phyloP scores from a whole-genome alignment of 1,140 invertebrate genomes.

The Drosophila trapezifrons region DNA sequence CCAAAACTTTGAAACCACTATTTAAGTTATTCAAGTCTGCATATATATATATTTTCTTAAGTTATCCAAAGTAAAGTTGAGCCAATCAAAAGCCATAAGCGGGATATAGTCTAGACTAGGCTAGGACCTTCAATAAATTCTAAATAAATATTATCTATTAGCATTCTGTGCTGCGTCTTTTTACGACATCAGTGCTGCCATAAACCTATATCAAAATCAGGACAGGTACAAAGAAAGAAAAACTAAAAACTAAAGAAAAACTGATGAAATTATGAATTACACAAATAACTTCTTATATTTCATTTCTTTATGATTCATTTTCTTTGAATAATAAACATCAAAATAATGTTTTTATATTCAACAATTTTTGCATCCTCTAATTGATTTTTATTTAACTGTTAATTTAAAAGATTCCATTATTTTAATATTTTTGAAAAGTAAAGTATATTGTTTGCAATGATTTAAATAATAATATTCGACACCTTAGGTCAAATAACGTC shows the following conservation, averaged over 20 bases:
- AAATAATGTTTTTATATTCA: no score
- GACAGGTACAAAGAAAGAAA: neutral
- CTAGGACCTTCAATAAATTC: slow-evolving; percentile 9
- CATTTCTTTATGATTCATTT: no score
- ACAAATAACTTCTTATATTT: no score
- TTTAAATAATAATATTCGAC: no score
- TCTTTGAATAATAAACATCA: no score
- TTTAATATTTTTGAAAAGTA: no score
- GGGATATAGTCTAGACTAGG: slow-evolving; percentile 32
- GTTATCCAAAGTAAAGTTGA: slow-evolving; percentile 5
- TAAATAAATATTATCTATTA: slow-evolving; percentile 2
- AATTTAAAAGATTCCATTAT: no score
- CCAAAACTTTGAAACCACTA: slow-evolving; percentile 16
- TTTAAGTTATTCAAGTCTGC: slow-evolving; percentile 17
- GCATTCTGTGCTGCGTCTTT: slow-evolving; percentile 20
- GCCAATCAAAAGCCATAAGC: slow-evolving; percentile 12
- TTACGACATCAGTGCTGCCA: slow-evolving; percentile 14
- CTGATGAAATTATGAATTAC: no score
- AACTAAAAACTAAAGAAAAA: neutral
- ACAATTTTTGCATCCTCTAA: no score
- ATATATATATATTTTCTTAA: slow-evolving; percentile 11
- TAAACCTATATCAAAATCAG: neutral
- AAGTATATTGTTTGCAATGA: no score
- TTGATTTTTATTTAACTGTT: no score
- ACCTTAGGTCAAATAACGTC: no score